Conservation (phyloP, 2,888 invertebrate genomes). For the Drosophila villosipedis region DNA sequence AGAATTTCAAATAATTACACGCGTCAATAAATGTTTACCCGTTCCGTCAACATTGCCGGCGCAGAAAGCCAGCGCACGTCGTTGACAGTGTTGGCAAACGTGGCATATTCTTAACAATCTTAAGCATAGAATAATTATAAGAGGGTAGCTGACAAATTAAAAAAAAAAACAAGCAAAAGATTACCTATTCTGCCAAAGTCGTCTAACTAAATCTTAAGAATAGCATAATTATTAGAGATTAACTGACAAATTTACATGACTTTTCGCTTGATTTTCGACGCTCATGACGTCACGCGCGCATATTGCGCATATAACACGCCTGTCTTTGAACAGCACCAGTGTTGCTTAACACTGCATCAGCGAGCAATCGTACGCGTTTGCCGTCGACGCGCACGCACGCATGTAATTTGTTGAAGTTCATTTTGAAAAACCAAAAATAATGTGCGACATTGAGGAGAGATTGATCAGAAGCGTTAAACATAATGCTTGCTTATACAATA, state of each 20-base stretch:
- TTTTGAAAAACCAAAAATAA: conserved; percentile 19
- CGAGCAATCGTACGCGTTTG: conserved; percentile 8
- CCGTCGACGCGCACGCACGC: conserved; percentile 28
- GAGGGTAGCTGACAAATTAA: not conserved
- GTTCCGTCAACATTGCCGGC: conserved; percentile 3
- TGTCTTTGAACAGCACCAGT: conserved; percentile 10
- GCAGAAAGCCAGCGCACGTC: conserved; percentile 3
- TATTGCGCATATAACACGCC: conserved; percentile 13
- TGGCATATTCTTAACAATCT: not conserved
- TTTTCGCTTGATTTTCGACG: not conserved
- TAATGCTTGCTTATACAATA: conserved; percentile 45
- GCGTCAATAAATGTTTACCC: not conserved
- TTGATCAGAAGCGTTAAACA: conserved; percentile 35
- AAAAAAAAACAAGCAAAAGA: not conserved
- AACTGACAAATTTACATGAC: not conserved
- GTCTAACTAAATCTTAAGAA: not conserved
- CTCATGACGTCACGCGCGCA: conserved; percentile 5
- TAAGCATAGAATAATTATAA: not conserved
- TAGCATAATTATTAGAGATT: not conserved
- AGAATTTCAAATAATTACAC: not conserved
- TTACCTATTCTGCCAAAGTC: not conserved
- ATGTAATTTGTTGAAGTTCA: not conserved
- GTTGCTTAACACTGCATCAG: conserved; percentile 24
- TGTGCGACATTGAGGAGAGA: conserved; percentile 17
- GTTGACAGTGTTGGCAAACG: conserved; percentile 32